phyloP scores from a whole-genome alignment of 2,797 vertebrate genomes.

The Natrix natrix region DNA sequence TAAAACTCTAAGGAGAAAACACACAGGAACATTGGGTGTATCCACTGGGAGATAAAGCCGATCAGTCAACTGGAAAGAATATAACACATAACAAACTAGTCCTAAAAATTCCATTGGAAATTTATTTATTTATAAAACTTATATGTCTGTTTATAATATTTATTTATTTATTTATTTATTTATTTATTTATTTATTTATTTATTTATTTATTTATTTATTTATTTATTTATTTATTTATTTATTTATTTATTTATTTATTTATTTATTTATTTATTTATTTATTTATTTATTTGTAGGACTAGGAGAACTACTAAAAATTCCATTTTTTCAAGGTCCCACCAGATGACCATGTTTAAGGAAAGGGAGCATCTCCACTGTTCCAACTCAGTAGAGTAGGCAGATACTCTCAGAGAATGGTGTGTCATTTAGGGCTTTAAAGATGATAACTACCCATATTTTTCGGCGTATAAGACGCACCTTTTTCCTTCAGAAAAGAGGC shows the following conservation, averaged over 20 bases:
- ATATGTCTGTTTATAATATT: background rate
- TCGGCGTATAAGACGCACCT: too few relatives aligned
- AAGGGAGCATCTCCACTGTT: background rate
- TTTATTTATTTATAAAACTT: background rate
- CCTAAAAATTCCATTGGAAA: background rate
- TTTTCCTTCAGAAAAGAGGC: too few relatives aligned
- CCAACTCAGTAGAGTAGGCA: background rate
- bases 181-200: background rate
- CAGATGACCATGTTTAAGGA: background rate
- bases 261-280: background rate
- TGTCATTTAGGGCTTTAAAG: background rate
- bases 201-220: background rate
- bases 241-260: background rate
- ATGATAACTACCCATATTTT: background rate
- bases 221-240: background rate
- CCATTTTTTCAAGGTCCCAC: background rate
- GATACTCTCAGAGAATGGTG: background rate
- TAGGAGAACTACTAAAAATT: background rate
- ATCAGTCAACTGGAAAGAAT: background rate
- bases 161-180: background rate
- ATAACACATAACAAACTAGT: background rate
- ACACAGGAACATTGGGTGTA: background rate
- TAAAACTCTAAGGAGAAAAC: background rate
- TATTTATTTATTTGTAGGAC: background rate
- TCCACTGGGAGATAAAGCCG: background rate